Conservation (phyloP, 2,113 vertebrate species). For the Pterocles gutturalis region DNA sequence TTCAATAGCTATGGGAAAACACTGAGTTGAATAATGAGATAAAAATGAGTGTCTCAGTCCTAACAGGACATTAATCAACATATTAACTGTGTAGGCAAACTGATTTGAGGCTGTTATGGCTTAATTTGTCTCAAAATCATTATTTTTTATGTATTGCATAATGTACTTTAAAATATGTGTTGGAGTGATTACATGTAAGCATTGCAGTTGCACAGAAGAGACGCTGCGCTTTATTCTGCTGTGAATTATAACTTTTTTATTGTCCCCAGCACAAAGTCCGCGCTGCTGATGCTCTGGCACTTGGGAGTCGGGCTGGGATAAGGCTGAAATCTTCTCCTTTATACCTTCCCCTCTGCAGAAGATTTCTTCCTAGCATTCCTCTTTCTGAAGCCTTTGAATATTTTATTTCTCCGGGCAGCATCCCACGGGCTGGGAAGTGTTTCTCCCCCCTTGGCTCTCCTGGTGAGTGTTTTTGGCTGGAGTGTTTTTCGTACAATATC, state of each 20-base stretch:
- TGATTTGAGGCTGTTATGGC: constrained; percentile 75
- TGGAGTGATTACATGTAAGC: constrained; percentile 29
- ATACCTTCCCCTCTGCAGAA: not conserved
- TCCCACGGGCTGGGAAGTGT: not conserved
- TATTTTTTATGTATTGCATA: constrained; percentile 77
- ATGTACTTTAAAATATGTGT: constrained; percentile 56
- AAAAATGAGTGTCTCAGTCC: constrained; percentile 78
- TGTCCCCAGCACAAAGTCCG: not conserved
- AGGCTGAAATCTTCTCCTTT: not conserved
- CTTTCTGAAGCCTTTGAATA: not conserved
- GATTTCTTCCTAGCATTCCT: accelerated
- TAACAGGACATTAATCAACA: constrained; percentile 85
- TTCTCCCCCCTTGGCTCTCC: not conserved
- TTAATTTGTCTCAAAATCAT: constrained; percentile 82
- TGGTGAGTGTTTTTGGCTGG: not conserved
- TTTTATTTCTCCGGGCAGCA: not conserved
- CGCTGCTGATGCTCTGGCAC: not conserved
- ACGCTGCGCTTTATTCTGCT: not conserved
- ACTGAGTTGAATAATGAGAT: constrained; percentile 78
- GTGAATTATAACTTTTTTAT: not conserved
- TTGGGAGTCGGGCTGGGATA: constrained; percentile 10
- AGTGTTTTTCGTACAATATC: too few relatives aligned
- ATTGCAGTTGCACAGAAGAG: not conserved
- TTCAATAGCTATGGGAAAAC: constrained; percentile 81
- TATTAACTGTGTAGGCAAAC: constrained; percentile 81